Base-by-base conservation (phyloP, 2,888 invertebrate species). In the Chrysolina haemoptera region DNA sequence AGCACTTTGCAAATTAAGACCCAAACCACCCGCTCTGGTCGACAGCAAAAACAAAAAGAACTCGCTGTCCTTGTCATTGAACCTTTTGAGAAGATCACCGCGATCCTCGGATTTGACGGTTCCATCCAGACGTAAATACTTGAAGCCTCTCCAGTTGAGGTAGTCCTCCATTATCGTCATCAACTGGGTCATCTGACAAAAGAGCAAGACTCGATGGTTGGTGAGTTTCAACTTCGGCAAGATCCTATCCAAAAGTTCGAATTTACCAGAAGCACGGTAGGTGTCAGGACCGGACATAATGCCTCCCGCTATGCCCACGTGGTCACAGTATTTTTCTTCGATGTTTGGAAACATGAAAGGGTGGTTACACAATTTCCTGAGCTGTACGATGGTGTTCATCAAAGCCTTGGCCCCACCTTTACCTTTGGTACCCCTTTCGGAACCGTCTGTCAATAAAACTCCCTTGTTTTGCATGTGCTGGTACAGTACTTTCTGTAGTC, bases 131-230 rank as follows among this genome's bases (percentile, higher is more conserved):
- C 99, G 93, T 67, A 99, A 90, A 87, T 99, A 99, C 78, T 92
- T 93, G 88, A 96, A 98, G 67, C 92, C 93, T 81, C 97, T 92
- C 93, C 95, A 98, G 69, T 94, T 92, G 66, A 99, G 91, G 87
- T 98, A 99, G 89, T 99, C 99, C 87, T 99, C 99, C 90, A 98
- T 95, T 83, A 98, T 98, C 71, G 97, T 98, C 98, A 99, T 99
- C 80, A 98, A 93, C 84, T 97, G 96, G 0, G 99, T 99, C 99
- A 99, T 99, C 90, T 99, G 99, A 93, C 98, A 99, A 91, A 99
- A 99, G 76, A 99, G 93, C 78, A 99, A 90, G 16, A 99, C 97
- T 76, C 98, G 91, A 89, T 99, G 99, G 72, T 94, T 94, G 0
- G 95, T 95, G 12, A 92, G 91, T 86, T 98, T 97, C 81, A 99